A percentile compares a stretch with the other conserved stretches of the same genome.
Evolutionary conservation across 2,797 vertebrate species (phyloP).

Genomic region (Choloepus didactylus): DNA sequence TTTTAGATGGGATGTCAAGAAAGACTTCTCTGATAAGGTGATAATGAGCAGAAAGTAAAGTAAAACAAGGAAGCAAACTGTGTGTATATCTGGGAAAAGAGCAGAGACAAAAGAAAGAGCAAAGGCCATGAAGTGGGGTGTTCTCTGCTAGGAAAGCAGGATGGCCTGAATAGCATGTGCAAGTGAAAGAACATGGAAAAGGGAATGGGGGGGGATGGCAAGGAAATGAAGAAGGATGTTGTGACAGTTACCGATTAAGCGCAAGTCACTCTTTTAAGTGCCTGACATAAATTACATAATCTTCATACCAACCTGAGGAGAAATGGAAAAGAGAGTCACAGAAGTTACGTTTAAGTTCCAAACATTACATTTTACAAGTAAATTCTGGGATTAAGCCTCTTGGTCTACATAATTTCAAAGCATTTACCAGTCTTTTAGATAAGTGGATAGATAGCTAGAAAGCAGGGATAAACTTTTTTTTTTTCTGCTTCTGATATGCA

Average conservation of each 20-base stretch:
- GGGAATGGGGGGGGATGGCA: fast-evolving
- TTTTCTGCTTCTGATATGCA: background rate
- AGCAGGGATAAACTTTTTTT: background rate
- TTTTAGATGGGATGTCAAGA: background rate
- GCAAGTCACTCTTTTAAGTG: background rate
- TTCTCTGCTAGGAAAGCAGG: background rate
- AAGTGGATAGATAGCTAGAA: too few relatives aligned
- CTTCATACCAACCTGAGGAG: background rate
- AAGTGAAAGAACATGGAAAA: background rate
- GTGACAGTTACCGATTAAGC: too few relatives aligned
- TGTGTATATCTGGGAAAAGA: too few relatives aligned
- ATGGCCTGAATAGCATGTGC: fast-evolving
- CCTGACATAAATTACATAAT: background rate
- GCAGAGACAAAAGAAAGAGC: background rate
- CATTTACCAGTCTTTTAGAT: background rate
- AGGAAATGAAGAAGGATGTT: background rate
- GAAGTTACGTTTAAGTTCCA: background rate
- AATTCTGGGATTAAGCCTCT: background rate
- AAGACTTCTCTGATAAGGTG: background rate
- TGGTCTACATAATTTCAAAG: background rate
- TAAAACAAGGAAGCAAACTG: background rate
- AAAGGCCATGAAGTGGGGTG: background rate
- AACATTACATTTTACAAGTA: background rate
- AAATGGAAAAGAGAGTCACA: background rate
- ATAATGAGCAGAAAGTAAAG: background rate